Base-by-base conservation (phyloP, 2,797 vertebrate genomes). In the Squalus acanthias region DNA sequence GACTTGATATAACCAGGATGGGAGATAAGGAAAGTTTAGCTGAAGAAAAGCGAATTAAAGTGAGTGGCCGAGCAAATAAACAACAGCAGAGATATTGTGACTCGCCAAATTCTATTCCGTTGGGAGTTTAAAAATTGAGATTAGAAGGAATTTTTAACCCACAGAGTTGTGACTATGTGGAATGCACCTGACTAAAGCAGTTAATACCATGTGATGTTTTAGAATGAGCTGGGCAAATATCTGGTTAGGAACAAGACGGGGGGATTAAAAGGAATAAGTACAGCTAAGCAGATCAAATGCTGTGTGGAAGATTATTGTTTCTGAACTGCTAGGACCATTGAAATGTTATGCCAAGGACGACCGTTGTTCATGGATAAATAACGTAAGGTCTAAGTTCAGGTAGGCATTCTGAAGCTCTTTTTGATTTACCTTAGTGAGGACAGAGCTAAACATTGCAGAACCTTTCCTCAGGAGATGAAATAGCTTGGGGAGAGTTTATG, bases 381-480 rank as follows among this genome's bases (percentile, higher is more conserved):
- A 85, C 39, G 26, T 12, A 33, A 74, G 87, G 87, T 53, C 46
- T 89, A 3, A 57, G n/a, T 69, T 69, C 91, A 93, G n/a, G 39
- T 69, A 93, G 94, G 53, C 74, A 74, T 74, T 95, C 39, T 50
- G 46, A 53, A 33, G 69, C 50, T 74, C 50, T 74, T 70, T 74
- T 95, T 29, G 12, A 95, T 95, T 74, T 74, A 72, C 67, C 69
- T 95, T 57, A 7, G 69, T 24, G 94, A 70, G 69, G 50, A 57
- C 39, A 26, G 69, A 57, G 69, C 29, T 57, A 74, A 95, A 74
- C 2, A 9, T 76, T 76, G 46, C 46, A 60, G 69, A 95, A n/a
- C 50, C 50, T 95, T 74, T 95, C 94, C 94, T 76, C 50, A 57
- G 94, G 94, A 76, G 50, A 95, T 74, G 46, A n/a, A 76, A 74